These are phyloP conservation scores for Myiagra hebetior DNA, from an alignment of 2,113 vertebrate genomes.

Conservation along the genomic window DNA sequence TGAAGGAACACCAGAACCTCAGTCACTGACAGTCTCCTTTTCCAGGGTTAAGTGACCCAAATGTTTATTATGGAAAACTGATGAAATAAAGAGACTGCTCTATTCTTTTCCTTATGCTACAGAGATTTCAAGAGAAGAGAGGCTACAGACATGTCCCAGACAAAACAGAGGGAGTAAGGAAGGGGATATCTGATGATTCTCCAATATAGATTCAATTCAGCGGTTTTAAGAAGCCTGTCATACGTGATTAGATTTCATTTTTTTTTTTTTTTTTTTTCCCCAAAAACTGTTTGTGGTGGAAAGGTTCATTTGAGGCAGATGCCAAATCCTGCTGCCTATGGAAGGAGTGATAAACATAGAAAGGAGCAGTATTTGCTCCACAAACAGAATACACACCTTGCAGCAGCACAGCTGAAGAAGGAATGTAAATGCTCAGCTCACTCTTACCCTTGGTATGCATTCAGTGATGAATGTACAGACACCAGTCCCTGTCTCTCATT, in stretches of 20 bases:
- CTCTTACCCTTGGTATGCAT: not conserved
- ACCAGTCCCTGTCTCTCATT: not conserved
- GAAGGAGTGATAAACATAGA: not conserved
- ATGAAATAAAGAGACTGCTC: not conserved
- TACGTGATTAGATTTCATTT: not conserved
- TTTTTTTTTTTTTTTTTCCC: not conserved
- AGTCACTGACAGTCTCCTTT: not conserved
- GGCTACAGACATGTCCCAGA: not conserved
- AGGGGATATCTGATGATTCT: not conserved
- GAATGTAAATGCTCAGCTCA: not conserved
- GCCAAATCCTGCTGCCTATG: not conserved
- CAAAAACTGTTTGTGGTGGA: not conserved
- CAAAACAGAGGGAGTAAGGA: not conserved
- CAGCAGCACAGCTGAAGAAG: not conserved
- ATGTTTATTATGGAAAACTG: not conserved
- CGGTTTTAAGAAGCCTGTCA: not conserved
- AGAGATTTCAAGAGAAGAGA: not conserved
- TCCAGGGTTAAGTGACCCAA: not conserved
- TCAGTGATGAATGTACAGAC: not conserved
- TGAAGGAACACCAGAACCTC: not conserved
- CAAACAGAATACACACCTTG: not conserved
- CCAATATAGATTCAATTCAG: not conserved
- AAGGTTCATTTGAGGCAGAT: not conserved
- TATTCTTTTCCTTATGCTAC: not conserved
- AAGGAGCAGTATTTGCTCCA: not conserved